Conservation (phyloP, 37 sponge, comb jelly and placozoan species). For the Ephydatia muelleri region DNA sequence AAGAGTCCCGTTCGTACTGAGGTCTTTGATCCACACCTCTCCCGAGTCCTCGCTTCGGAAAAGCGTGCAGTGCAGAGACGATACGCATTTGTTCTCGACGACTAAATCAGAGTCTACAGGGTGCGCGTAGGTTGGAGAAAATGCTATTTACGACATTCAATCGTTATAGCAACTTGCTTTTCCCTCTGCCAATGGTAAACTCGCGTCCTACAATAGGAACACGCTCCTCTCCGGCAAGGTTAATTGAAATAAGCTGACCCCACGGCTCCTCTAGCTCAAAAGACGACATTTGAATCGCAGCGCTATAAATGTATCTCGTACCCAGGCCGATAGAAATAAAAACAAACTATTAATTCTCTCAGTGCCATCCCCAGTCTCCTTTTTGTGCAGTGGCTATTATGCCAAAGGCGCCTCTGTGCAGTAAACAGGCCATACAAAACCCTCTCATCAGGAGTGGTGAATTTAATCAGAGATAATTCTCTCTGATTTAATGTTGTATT, state of each 20-base stretch:
- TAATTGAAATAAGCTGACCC: slow-evolving; percentile 53
- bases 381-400: no score
- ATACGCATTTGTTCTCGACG: slow-evolving; percentile 38
- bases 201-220: slow-evolving; percentile 41
- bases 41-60: slow-evolving; percentile 33
- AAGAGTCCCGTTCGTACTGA: slow-evolving; percentile 83
- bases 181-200: slow-evolving; percentile 57
- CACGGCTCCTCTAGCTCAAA: slow-evolving; percentile 58
- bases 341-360: no score
- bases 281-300: background rate
- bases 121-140: background rate
- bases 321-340: background rate
- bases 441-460: no score
- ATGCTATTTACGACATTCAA: background rate
- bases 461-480: no score
- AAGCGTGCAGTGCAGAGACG: slow-evolving; percentile 64
- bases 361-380: no score
- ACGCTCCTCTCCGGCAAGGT: slow-evolving; percentile 25
- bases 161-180: slow-evolving; percentile 20
- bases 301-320: background rate
- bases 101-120: slow-evolving; percentile 48
- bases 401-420: no score
- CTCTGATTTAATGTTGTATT: no score
- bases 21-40: slow-evolving; percentile 47
- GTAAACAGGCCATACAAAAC: no score